Conservation (phyloP, 2,113 vertebrate genomes). For the Struthio camelus region DNA sequence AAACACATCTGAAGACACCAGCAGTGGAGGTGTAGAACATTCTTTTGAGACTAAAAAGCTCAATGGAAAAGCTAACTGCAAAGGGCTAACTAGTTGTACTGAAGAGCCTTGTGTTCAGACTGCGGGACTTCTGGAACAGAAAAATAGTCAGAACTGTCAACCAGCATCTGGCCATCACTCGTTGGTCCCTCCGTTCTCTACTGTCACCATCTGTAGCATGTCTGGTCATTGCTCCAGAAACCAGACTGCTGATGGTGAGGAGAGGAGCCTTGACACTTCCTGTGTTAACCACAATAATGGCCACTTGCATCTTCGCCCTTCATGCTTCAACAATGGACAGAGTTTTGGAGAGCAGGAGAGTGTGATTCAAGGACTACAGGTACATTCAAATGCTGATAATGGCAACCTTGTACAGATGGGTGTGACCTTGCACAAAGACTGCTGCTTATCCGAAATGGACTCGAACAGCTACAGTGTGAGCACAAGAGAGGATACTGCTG, state of each 20-base stretch:
- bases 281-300: constrained; percentile 81
- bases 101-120: constrained; percentile 73
- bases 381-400: constrained; percentile 67
- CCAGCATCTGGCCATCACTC: constrained; percentile 60
- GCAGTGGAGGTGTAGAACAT: constrained; percentile 65
- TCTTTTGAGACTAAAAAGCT: constrained; percentile 81
- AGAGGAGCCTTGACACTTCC: constrained; percentile 72
- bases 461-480: constrained; percentile 71
- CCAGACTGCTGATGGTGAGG: constrained; percentile 77
- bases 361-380: constrained; percentile 66
- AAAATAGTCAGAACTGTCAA: constrained; percentile 64
- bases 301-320: constrained; percentile 74
- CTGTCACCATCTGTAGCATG: constrained; percentile 62
- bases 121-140: constrained; percentile 55
- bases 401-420: constrained; percentile 66
- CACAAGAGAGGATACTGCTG: constrained; percentile 73
- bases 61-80: constrained; percentile 80
- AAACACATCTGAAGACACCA: constrained; percentile 65
- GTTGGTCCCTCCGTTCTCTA: constrained; percentile 59
- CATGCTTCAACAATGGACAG: constrained; percentile 76
- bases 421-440: constrained; percentile 75
- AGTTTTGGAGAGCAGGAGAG: constrained; percentile 73
- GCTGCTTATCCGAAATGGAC: constrained; percentile 76
- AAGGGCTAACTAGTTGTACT: constrained; percentile 69
- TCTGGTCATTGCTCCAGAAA: constrained; percentile 74